Evolutionary conservation across 1,140 invertebrate species (phyloP).

Genomic region (Trissolcus basalis): DNA sequence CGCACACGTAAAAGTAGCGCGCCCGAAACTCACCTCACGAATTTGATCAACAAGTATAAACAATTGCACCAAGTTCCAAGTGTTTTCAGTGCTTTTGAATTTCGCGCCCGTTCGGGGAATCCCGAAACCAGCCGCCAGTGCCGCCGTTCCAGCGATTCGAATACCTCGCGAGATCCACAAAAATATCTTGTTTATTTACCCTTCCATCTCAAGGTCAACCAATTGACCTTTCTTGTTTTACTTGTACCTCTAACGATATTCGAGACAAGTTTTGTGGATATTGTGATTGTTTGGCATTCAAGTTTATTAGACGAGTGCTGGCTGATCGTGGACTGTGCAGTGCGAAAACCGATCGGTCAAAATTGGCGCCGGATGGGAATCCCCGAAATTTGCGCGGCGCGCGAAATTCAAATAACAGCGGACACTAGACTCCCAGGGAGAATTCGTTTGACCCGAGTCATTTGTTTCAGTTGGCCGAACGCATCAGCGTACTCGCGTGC

Average conservation of each 20-base stretch:
- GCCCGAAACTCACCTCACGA: not conserved
- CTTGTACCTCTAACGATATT: too few relatives aligned
- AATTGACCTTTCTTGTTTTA: not conserved
- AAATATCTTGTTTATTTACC: too few relatives aligned
- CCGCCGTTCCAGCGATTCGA: not conserved
- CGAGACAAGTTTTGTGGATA: too few relatives aligned
- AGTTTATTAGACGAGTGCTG: too few relatives aligned
- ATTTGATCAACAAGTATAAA: too few relatives aligned
- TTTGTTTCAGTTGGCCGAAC: slow-evolving; percentile 45
- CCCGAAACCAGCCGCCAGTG: not conserved
- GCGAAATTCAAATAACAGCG: slow-evolving; percentile 33
- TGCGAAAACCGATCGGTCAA: not conserved
- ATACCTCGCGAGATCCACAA: not conserved
- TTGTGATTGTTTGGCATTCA: not conserved
- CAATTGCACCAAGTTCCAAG: too few relatives aligned
- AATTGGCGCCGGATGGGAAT: slow-evolving; percentile 1
- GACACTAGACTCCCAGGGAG: not conserved
- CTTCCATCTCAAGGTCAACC: too few relatives aligned
- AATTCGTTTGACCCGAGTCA: slow-evolving; percentile 20
- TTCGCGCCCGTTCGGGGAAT: not conserved
- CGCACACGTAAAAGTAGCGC: slow-evolving; percentile 1
- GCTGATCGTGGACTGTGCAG: not conserved
- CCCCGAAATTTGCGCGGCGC: slow-evolving; percentile 8
- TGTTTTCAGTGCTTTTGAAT: not conserved
- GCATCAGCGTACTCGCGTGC: slow-evolving; percentile 44